Conservation (phyloP, 2,888 invertebrate genomes). For the Dascillus cervinus region DNA sequence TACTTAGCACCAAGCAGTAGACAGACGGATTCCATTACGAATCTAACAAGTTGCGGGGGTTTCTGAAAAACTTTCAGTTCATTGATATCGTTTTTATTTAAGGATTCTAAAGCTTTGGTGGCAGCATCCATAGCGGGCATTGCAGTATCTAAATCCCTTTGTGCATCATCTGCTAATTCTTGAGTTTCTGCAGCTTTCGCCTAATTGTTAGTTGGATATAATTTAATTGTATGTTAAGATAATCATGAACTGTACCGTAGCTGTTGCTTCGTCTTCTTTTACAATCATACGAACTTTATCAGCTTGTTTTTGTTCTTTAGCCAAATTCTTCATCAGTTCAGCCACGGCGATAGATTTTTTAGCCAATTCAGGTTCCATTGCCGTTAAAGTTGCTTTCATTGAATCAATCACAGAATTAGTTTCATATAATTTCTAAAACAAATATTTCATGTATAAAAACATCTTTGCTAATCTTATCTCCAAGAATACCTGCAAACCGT, state of each 20-base stretch:
- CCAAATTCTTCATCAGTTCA: conserved; percentile 64
- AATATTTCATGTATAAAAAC: conserved; percentile 5
- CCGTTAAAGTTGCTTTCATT: conserved; percentile 77
- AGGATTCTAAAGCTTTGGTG: conserved; percentile 70
- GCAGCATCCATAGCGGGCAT: conserved; percentile 82
- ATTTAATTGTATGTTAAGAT: not conserved
- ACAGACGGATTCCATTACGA: conserved; percentile 90
- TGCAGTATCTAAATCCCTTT: conserved; percentile 75
- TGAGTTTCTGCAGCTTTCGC: conserved; percentile 79
- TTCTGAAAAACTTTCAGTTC: conserved; percentile 84
- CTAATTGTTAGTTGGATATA: conserved; percentile 33
- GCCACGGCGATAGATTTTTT: conserved; percentile 69
- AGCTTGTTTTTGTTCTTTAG: conserved; percentile 72
- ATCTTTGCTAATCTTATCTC: conserved; percentile 5
- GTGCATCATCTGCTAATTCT: conserved; percentile 77
- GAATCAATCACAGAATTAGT: conserved; percentile 73
- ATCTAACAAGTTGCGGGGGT: conserved; percentile 77
- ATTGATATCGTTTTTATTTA: conserved; percentile 86
- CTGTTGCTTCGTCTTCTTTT: conserved; percentile 73
- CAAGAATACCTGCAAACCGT: conserved; percentile 55
- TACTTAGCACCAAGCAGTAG: conserved; percentile 75
- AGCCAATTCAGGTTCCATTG: conserved; percentile 73
- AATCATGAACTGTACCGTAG: conserved; percentile 51
- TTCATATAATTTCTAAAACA: conserved; percentile 63
- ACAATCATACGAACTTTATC: conserved; percentile 76